Base-by-base conservation (phyloP, 2,888 invertebrate species). In the Spialia ferax region DNA sequence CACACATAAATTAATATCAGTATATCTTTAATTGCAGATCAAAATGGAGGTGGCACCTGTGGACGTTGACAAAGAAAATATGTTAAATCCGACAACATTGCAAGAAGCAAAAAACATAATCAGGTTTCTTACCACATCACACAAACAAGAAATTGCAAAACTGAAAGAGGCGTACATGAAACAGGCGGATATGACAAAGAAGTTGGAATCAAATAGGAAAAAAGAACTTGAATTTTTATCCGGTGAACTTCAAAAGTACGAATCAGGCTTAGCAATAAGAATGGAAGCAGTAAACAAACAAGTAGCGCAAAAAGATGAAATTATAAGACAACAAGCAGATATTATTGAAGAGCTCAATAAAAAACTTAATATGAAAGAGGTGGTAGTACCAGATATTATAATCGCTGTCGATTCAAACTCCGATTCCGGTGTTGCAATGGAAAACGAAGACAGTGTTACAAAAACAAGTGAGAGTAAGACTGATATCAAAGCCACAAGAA, bases 91-190 rank as follows among this genome's bases (percentile, higher is more conserved):
- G 52, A 78, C 88, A 71, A 87, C 90, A 62, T 76, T 93, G 63
- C 93, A 93, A 77, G 93, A 93, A 79, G 93, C 93, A 71, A 82
- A 89, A 74, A 93, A 93, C 77, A 82, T 90, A 68, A 93, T 93
- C 71, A 92, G 91, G 80, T 93, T 93, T 79, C 81, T 93, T 59
- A 88, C 85, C 73, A 87, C 88, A 69, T 84, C 93, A 77, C 93
- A 93, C 77, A 92, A 90, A 80, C 85, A 89, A 81, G 93, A 93
- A 84, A 83, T 90, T 57, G 70, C 76, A n/a, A 89, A 82, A 76
- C 77, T 91, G 54, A 90, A 86, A 76, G 89, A 92, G 71, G 77
- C 86, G 54, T 78, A 85, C 69, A 75, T 82, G 20, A 93, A 91
- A 81, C 93, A 93, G 76, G 78, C 86, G 6, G 88, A 88, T 63